Evolutionary conservation across 2,113 vertebrate species (phyloP).

Genomic region (Cariama cristata): DNA sequence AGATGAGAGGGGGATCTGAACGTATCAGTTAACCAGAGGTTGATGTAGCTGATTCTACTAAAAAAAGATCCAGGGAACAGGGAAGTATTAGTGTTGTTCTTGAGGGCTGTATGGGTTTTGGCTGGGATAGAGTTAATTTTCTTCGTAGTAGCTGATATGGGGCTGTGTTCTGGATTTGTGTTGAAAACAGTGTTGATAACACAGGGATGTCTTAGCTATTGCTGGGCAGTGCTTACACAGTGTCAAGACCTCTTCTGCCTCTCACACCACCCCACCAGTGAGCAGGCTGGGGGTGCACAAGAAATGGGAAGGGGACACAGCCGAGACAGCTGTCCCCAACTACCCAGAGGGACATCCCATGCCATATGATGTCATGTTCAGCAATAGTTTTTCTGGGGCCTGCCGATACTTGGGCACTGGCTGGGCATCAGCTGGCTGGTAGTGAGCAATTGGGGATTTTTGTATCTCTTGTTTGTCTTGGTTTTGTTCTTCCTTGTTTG

Average conservation of each 20-base stretch:
- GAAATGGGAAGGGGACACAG: neutral
- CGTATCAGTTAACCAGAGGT: neutral
- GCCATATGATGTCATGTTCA: neutral
- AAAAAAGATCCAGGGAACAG: neutral
- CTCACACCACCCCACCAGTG: neutral
- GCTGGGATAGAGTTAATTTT: neutral
- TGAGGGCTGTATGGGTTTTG: neutral
- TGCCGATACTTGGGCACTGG: neutral
- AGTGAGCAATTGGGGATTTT: neutral
- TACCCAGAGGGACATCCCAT: neutral
- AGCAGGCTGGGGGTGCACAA: neutral
- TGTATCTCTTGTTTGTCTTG: neutral
- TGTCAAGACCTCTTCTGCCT: neutral
- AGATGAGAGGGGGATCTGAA: neutral
- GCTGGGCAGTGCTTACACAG: neutral
- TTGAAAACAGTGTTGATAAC: neutral
- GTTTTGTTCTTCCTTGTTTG: neutral
- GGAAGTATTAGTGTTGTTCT: neutral
- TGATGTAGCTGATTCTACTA: neutral
- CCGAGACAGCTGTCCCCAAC: neutral
- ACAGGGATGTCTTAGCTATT: neutral
- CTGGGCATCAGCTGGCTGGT: fast-evolving
- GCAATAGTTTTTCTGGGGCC: too few species aligned
- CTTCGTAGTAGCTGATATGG: neutral
- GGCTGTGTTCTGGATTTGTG: neutral